phyloP scores from a whole-genome alignment of 2,797 vertebrate species.

The Sorex maritimensis region DNA sequence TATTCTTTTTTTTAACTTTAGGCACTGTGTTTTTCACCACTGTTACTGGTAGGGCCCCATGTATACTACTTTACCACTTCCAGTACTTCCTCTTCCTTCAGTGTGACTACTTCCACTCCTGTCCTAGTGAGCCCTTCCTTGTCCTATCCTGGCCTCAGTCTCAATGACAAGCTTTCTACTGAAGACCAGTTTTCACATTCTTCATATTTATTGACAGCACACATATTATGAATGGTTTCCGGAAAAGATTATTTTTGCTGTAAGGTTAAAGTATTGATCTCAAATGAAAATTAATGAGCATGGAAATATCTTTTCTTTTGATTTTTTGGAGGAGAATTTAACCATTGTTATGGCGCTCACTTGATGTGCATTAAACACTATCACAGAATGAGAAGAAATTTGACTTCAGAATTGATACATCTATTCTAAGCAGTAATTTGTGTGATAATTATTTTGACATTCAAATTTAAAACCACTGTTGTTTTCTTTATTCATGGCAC shows the following conservation, averaged over 20 bases:
- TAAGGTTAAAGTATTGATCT: not conserved
- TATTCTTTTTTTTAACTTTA: too few relatives aligned
- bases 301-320: not conserved
- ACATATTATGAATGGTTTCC: not conserved
- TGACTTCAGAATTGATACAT: not conserved
- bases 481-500: not conserved
- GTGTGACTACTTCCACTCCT: too few relatives aligned
- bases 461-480: not conserved
- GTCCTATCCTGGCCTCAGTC: too few relatives aligned
- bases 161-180: too few relatives aligned
- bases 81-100: too few relatives aligned
- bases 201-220: too few relatives aligned
- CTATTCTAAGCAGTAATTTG: not conserved
- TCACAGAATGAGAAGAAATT: not conserved
- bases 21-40: too few relatives aligned
- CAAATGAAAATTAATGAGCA: too few relatives aligned
- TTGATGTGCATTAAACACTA: not conserved
- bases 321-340: not conserved
- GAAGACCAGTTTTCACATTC: too few relatives aligned
- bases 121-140: too few relatives aligned
- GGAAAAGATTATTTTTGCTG: not conserved
- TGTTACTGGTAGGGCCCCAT: too few relatives aligned
- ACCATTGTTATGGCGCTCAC: not conserved
- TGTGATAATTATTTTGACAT: not conserved
- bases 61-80: too few relatives aligned